A percentile compares a stretch with the other conserved stretches of the same genome.
Evolutionary conservation across 1,140 invertebrate species (phyloP).

Genomic region (Idris sp.): DNA sequence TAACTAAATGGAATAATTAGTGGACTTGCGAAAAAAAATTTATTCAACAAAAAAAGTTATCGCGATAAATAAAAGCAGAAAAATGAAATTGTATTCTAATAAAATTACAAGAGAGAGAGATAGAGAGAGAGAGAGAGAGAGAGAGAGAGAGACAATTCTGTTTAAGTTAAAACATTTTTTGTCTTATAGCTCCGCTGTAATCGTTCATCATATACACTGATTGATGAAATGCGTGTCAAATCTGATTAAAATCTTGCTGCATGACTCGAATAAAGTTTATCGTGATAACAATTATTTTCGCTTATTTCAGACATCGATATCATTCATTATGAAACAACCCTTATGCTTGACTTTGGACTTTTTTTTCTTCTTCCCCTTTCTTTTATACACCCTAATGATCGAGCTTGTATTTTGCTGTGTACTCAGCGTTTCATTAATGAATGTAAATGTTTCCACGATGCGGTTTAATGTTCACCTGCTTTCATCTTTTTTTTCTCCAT

Average conservation of each 20-base stretch:
- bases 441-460: constrained; percentile 41
- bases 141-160: neutral
- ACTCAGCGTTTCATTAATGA: constrained; percentile 44
- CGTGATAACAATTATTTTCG: constrained; percentile 20
- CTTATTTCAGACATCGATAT: constrained; percentile 26
- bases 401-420: constrained; percentile 12
- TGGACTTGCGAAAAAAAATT: constrained; percentile 20
- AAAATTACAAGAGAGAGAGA: neutral
- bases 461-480: constrained; percentile 41
- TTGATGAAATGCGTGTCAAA: constrained; percentile 41
- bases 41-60: constrained; percentile 9
- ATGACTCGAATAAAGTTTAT: constrained; percentile 11
- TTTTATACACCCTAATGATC: constrained; percentile 42
- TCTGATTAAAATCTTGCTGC: constrained; percentile 14
- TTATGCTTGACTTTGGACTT: constrained; percentile 49
- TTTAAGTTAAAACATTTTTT: too few species aligned
- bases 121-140: neutral
- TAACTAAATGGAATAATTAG: constrained; percentile 51
- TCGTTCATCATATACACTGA: constrained; percentile 19
- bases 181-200: too few species aligned
- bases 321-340: constrained; percentile 33
- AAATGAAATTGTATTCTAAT: too few species aligned
- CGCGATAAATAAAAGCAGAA: too few species aligned
- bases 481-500: constrained; percentile 48
- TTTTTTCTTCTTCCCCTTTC: constrained; percentile 6